These are phyloP conservation scores for Pristionchus exspectatus DNA, from an alignment of 2,888 invertebrate species.

Conservation along the genomic window DNA sequence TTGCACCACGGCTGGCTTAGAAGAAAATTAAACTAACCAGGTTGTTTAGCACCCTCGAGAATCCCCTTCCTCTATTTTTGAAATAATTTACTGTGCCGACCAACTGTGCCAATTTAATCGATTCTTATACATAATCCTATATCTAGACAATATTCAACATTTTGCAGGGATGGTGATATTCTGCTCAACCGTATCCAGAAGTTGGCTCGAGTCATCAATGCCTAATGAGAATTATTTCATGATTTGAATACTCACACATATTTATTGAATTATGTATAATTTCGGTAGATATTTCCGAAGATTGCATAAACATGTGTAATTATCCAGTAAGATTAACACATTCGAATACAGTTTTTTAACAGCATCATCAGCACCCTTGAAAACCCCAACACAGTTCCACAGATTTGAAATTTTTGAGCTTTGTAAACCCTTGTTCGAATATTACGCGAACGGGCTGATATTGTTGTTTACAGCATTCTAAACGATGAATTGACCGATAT, in stretches of 20 bases:
- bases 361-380: conserved; percentile 78
- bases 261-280: conserved; percentile 27
- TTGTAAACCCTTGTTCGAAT: no score
- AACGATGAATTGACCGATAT: background rate
- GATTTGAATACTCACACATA: background rate
- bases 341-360: no score
- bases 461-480: no score
- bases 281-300: background rate
- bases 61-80: no score
- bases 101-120: no score
- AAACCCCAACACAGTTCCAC: conserved; percentile 48
- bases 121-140: no score
- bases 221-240: conserved; percentile 80
- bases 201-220: conserved; percentile 98
- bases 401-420: conserved; percentile 48
- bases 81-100: no score
- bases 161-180: conserved; percentile 92
- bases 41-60: no score
- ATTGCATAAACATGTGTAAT: background rate
- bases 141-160: no score
- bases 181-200: conserved; percentile 98
- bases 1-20: no score
- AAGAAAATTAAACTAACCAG: no score
- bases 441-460: no score
- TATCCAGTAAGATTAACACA: background rate